Conservation (phyloP, 2,113 vertebrate genomes). For the Etheostoma spectabile region DNA sequence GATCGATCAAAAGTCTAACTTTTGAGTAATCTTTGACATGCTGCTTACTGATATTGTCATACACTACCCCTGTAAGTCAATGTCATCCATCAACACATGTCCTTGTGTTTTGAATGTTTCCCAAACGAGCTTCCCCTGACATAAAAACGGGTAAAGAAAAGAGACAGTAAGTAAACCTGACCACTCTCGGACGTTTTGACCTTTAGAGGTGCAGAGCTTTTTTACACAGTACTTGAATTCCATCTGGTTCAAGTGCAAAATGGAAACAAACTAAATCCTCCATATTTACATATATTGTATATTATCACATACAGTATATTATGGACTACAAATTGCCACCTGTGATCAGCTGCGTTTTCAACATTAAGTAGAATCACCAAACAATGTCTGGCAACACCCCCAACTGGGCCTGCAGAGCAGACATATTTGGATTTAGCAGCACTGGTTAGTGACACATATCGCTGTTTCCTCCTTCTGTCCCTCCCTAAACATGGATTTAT, state of each 20-base stretch:
- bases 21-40: neutral
- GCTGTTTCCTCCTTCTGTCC: neutral
- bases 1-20: neutral
- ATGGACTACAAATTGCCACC: neutral
- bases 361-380: neutral
- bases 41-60: neutral
- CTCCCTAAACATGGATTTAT: constrained; percentile 40
- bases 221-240: neutral
- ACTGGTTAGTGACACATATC: neutral
- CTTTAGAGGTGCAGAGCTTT: neutral
- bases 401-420: neutral
- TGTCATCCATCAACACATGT: neutral
- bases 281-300: neutral
- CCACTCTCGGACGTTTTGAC: neutral
- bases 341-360: neutral
- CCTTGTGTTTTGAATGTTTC: neutral
- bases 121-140: neutral
- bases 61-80: neutral
- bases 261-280: neutral
- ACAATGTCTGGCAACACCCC: neutral
- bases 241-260: neutral
- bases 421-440: constrained; percentile 4
- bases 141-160: neutral
- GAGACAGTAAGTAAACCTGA: neutral
- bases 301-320: no score